Evolutionary conservation across 2,113 vertebrate genomes (phyloP).

Genomic region (Otis tarda): DNA sequence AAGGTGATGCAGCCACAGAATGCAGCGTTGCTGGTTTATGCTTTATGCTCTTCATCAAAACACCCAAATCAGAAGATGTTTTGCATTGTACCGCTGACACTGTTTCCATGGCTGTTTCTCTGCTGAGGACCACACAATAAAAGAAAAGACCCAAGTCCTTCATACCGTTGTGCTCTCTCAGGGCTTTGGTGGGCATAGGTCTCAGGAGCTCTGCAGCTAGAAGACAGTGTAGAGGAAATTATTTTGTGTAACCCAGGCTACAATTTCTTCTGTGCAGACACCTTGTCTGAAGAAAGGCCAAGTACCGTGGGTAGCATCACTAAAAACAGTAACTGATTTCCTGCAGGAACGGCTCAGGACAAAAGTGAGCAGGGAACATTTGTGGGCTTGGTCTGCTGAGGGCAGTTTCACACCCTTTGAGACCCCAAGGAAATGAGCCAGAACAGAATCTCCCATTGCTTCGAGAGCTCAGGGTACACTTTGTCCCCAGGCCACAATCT

Average conservation of each 20-base stretch:
- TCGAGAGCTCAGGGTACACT: neutral
- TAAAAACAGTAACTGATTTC: neutral
- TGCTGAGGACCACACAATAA: neutral
- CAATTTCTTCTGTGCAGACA: neutral
- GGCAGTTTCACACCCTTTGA: neutral
- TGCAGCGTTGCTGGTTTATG: neutral
- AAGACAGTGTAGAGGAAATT: neutral
- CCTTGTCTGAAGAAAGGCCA: neutral
- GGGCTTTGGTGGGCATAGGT: neutral
- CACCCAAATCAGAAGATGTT: neutral
- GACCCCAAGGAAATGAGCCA: neutral
- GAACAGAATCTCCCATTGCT: neutral
- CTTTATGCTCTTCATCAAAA: neutral
- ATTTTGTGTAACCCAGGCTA: neutral
- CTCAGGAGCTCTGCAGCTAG: neutral
- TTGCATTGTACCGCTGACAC: neutral
- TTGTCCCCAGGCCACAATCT: conserved; percentile 8
- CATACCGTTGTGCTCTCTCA: accelerated
- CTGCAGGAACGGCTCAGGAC: neutral
- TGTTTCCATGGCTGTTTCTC: neutral
- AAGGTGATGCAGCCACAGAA: neutral
- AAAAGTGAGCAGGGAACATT: neutral
- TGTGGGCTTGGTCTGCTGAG: neutral
- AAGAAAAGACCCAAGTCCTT: neutral
- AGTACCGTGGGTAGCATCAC: neutral